These are phyloP conservation scores for Macropodus opercularis DNA, from an alignment of 2,797 vertebrate genomes.

Conservation along the genomic window DNA sequence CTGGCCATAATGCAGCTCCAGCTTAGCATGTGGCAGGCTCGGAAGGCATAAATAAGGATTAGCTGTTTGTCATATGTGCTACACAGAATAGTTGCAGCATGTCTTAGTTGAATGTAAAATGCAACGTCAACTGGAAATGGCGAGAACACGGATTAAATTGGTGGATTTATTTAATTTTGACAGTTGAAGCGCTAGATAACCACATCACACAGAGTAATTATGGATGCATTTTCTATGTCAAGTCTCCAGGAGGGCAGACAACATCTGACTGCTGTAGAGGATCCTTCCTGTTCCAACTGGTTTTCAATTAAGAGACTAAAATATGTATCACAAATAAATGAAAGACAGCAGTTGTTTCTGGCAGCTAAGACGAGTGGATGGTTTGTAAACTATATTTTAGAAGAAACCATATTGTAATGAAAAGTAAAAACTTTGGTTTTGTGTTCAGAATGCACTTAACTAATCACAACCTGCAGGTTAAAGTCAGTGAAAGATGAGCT, in stretches of 20 bases:
- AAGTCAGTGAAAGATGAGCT: too few relatives aligned
- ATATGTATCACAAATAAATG: too few relatives aligned
- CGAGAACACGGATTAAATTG: constrained; percentile 70
- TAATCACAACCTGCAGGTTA: too few relatives aligned
- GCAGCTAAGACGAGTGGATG: too few relatives aligned
- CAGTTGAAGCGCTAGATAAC: constrained; percentile 46
- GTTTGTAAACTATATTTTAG: too few relatives aligned
- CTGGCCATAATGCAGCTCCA: constrained; percentile 68
- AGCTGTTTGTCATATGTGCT: constrained; percentile 71
- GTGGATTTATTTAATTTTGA: constrained; percentile 23
- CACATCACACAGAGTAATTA: constrained; percentile 57
- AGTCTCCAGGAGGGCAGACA: not conserved
- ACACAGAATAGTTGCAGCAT: constrained; percentile 70
- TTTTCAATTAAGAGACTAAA: too few relatives aligned
- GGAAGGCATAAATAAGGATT: constrained; percentile 79
- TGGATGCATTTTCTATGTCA: constrained; percentile 13
- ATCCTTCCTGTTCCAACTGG: not conserved
- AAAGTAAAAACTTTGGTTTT: too few relatives aligned
- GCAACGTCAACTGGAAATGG: constrained; percentile 67
- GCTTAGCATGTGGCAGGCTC: constrained; percentile 74
- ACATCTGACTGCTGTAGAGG: not conserved
- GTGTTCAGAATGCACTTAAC: too few relatives aligned
- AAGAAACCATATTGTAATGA: too few relatives aligned
- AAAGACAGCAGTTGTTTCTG: too few relatives aligned
- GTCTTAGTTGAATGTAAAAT: constrained; percentile 68